A percentile compares a stretch with the other conserved stretches of the same genome.
Conservation (phyloP, 2,797 vertebrate species). For the Syndactyla subalaris region DNA sequence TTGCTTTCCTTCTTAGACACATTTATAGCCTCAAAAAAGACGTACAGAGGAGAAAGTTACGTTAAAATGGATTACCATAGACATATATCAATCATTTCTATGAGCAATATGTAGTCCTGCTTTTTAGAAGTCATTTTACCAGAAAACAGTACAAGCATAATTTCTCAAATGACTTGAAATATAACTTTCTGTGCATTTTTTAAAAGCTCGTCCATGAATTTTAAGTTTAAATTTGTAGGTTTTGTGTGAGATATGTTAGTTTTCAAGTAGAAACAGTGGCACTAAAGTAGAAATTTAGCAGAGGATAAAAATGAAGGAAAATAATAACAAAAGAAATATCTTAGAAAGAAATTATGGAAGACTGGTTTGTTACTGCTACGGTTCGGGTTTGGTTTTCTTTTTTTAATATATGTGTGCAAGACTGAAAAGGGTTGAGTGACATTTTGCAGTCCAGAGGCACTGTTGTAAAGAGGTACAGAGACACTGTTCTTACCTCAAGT, state of each 20-base stretch:
- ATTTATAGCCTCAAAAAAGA: not conserved
- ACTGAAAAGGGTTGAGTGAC: not conserved
- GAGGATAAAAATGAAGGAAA: not conserved
- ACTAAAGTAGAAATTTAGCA: not conserved
- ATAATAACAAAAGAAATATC: not conserved
- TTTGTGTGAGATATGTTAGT: not conserved
- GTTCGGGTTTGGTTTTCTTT: not conserved
- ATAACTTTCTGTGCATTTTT: not conserved
- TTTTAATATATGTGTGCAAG: not conserved
- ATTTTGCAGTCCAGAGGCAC: not conserved
- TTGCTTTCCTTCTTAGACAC: not conserved
- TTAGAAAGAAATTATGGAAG: not conserved
- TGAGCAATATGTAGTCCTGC: not conserved
- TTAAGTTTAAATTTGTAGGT: not conserved
- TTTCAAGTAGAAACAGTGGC: not conserved
- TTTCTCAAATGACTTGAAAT: not conserved
- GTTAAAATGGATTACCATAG: not conserved
- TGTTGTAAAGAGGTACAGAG: not conserved
- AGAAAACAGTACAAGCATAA: not conserved
- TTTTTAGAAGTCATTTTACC: not conserved
- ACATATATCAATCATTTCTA: not conserved
- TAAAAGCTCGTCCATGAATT: not conserved
- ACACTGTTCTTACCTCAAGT: not conserved
- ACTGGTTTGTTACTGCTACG: not conserved
- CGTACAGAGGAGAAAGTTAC: not conserved